phyloP scores from a whole-genome alignment of 2,888 invertebrate genomes.

The Calameuta filiformis region DNA sequence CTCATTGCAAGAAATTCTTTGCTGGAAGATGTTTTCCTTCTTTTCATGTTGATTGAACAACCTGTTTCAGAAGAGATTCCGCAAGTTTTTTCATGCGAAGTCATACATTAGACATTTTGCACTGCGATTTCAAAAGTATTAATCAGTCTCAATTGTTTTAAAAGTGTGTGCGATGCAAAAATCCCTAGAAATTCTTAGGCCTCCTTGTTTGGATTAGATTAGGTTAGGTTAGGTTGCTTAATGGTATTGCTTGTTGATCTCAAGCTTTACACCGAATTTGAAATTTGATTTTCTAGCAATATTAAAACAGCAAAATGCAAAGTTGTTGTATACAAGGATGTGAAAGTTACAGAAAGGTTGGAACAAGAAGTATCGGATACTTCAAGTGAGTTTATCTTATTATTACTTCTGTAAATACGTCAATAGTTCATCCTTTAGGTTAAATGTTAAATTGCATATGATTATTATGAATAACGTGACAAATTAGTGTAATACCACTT shows the following conservation, averaged over 20 bases:
- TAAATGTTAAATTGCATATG: neutral
- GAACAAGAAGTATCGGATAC: slow-evolving; percentile 20
- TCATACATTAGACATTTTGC: neutral
- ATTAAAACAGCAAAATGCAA: slow-evolving; percentile 15
- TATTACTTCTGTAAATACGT: slow-evolving; percentile 3
- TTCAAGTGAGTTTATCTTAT: slow-evolving; percentile 29
- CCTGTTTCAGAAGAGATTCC: neutral
- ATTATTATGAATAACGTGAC: neutral
- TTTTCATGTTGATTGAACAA: neutral
- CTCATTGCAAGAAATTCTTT: neutral
- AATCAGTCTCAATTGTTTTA: neutral
- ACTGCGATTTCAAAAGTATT: neutral
- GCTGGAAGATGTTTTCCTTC: neutral
- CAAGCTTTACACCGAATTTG: neutral
- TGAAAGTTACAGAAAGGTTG: slow-evolving; percentile 25
- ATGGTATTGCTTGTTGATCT: neutral
- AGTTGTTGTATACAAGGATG: slow-evolving; percentile 33
- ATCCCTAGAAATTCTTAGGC: neutral
- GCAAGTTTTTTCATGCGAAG: neutral
- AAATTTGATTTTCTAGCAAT: neutral
- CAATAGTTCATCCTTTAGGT: slow-evolving; percentile 11
- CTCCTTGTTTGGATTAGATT: neutral
- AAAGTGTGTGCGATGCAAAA: neutral
- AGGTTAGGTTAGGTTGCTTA: neutral
- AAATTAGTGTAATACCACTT: neutral